These are phyloP conservation scores for Lycopodina hypogea DNA, from an alignment of 37 sponge, comb jelly and placozoan genomes.

Conservation along the genomic window DNA sequence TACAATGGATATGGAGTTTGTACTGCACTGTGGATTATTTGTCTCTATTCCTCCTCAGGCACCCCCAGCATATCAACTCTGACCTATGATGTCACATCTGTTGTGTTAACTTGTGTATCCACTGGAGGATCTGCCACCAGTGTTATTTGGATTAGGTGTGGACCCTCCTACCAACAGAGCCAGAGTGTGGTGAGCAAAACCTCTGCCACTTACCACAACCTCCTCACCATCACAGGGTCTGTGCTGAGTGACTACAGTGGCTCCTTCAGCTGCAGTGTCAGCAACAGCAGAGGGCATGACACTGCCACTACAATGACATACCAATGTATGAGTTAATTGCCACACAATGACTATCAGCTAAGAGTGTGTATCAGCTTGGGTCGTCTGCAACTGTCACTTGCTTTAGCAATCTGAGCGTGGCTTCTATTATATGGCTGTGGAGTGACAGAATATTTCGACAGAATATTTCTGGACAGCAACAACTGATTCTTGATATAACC, in stretches of 20 bases:
- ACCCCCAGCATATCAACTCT: not conserved
- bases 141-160: conserved; percentile 19
- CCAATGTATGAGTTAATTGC: too few relatives aligned
- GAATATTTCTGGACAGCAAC: conserved; percentile 12
- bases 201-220: too few relatives aligned
- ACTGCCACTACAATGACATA: too few relatives aligned
- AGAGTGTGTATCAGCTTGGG: not conserved
- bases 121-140: conserved; percentile 23
- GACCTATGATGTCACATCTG: not conserved
- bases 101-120: not conserved
- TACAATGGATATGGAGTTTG: not conserved
- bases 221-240: too few relatives aligned
- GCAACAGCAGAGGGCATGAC: too few relatives aligned
- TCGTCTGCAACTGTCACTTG: not conserved
- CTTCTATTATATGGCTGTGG: not conserved
- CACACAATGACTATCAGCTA: too few relatives aligned
- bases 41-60: not conserved
- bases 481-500: not conserved
- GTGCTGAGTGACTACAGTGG: too few relatives aligned
- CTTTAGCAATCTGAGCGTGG: not conserved
- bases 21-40: not conserved
- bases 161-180: conserved; percentile 6
- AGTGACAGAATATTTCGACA: not conserved
- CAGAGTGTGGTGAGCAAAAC: conserved; percentile 8
- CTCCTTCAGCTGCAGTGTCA: too few relatives aligned